Evolutionary conservation across 2,888 invertebrate species (phyloP), one percentile per base, ranked within the genome.

Genomic region (Torymus aiolomorphi): DNA sequence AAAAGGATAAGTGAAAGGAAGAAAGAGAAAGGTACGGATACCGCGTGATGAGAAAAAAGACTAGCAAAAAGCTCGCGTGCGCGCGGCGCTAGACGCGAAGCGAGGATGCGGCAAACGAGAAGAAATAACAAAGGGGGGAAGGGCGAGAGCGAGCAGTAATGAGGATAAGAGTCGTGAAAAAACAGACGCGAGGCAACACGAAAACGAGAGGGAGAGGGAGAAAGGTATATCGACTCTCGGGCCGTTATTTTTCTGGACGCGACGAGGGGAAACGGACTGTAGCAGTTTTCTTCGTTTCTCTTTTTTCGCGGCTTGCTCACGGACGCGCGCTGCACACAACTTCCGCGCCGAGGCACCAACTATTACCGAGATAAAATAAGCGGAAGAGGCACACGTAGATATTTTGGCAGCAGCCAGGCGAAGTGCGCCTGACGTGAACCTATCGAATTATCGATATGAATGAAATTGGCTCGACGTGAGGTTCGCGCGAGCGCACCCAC

Each of bases 151-250:
- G 52, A 18, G 31, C 18, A 67, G 52, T 69, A 76, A 76, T 76
- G 69, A 76, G 76, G 67, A 61, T 76, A 76, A 76, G 69, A 76
- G 76, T 61, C n/a, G 24, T 5, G 69, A 31, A 51, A 76, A 76
- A 76, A 76, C 59, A n/a, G 2, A 57, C 11, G 16, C 42, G 65
- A 52, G n/a, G 54, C 18, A 5, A 49, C 51, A 61, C 31, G 51
- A n/a, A 63, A 5, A 12, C 24, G 18, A 10, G n/a, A 12, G 3
- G 18, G 0, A 31, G 20, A 75, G 54, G 57, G 70, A 16, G 14
- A 18, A 59, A 65, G 65, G 31, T 18, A 59, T 16, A 57, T 57
- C 14, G 56, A 63, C 54, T 62, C 11, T 49, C 5, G 52, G 31
- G 31, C 18, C 42, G 18, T 56, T 73, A 54, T 73, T 73, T 73